Evolutionary conservation across 2,113 vertebrate genomes (phyloP), one percentile per base, ranked within the genome.

Genomic region (Brachirus orientalis): DNA sequence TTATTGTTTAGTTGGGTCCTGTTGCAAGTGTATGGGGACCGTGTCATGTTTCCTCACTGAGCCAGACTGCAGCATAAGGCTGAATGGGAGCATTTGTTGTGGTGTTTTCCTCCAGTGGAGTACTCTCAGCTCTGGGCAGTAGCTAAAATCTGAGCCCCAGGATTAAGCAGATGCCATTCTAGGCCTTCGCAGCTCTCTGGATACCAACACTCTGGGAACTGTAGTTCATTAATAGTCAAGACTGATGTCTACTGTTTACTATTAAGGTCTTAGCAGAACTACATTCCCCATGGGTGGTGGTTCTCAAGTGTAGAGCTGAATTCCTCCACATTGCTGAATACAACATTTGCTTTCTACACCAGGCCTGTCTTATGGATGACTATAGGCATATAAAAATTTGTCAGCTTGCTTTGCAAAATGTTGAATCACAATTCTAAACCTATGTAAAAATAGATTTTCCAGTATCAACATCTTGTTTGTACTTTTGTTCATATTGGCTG

Each of bases 121-220:
- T 77, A 75, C 82, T 83, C 38, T 7, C 86, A 77, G 71, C 80
- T 82, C 80, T 86, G 87, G 87, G 87, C 88, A 77, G 82, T 45
- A 83, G 88, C 89, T 89, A 88, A 90, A 92, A 88, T 90, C 87
- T 89, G 86, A 91, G 89, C 86, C 85, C 85, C 86, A 65, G 90
- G 90, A 92, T 92, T 92, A 92, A 86, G 82, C 82, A 91, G 87
- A 90, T 90, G 87, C 90, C 87, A 91, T 91, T 92, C 88, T 77
- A 79, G 89, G 89, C 90, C 91, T 89, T 87, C 88, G 70, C 79
- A 89, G 82, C 87, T 92, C 88, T 90, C 59, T 85, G 86, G 79
- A 87, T 85, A 89, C 88, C 79, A 79, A 82, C 85, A 81, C 77
- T 72, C 79, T 89, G 90, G 91, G 86, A 89, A 84, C 86, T 92